Conservation (phyloP, 2,113 vertebrate species). For the Cebus imitator region DNA sequence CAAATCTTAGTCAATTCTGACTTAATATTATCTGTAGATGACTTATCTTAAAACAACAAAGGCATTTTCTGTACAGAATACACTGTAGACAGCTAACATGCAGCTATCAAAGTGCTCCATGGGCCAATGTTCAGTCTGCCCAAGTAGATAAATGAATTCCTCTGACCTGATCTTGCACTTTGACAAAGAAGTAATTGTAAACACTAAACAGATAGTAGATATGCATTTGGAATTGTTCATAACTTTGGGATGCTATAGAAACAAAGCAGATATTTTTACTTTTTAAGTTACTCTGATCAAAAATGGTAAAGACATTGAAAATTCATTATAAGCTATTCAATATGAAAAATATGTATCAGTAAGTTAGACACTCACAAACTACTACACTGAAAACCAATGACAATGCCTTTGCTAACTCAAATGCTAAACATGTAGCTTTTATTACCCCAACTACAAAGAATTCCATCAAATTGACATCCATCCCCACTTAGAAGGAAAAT, state of each 20-base stretch:
- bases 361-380: not conserved
- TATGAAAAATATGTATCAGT: not conserved
- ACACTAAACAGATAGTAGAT: not conserved
- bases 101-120: not conserved
- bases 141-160: not conserved
- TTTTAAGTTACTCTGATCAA: not conserved
- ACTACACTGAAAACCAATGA: not conserved
- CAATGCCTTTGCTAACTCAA: not conserved
- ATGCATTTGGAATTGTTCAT: not conserved
- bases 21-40: not conserved
- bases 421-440: not conserved
- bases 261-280: not conserved
- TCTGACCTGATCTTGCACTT: not conserved
- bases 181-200: not conserved
- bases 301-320: not conserved
- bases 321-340: not conserved
- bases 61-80: not conserved
- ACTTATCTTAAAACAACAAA: not conserved
- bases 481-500: not conserved
- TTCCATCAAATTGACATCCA: not conserved
- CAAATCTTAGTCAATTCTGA: slow-evolving; percentile 8
- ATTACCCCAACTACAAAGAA: not conserved
- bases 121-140: not conserved
- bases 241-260: not conserved
- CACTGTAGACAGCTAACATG: not conserved